Percentiles rank a stretch among this genome's conserved stretches.
phyloP scores from a whole-genome alignment of 2,888 invertebrate species.

The Tiphia femorata region DNA sequence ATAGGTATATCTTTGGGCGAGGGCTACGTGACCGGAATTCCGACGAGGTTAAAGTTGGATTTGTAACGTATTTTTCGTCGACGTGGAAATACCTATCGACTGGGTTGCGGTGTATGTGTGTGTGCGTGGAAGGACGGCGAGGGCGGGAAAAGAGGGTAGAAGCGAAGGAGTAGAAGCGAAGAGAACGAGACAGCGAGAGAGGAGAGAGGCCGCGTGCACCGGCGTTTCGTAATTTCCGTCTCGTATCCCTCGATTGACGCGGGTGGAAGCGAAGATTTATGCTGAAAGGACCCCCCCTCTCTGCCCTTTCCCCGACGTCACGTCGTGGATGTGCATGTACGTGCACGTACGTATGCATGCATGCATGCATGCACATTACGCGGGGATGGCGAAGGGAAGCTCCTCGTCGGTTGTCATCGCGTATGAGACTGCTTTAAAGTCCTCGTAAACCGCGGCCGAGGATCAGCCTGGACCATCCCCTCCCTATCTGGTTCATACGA shows the following conservation, averaged over 20 bases:
- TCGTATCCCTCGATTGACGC: slow-evolving; percentile 45
- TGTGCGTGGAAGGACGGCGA: background rate
- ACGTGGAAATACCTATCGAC: slow-evolving; percentile 61
- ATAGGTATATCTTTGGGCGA: slow-evolving; percentile 63
- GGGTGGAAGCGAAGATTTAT: slow-evolving; percentile 48
- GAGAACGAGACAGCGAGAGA: too few species aligned
- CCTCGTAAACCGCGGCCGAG: slow-evolving; percentile 16
- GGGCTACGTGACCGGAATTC: slow-evolving; percentile 64
- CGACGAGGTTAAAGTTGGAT: slow-evolving; percentile 63
- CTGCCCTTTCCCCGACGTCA: too few species aligned
- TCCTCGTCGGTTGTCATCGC: slow-evolving; percentile 17
- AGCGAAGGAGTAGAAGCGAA: background rate
- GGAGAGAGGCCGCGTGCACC: slow-evolving; percentile 39
- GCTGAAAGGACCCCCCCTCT: slow-evolving; percentile 42
- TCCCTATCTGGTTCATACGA: too few species aligned
- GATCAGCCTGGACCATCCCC: too few species aligned
- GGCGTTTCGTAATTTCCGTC: slow-evolving; percentile 59
- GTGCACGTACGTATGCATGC: slow-evolving; percentile 6
- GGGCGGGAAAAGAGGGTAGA: background rate
- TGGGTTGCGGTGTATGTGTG: slow-evolving; percentile 11
- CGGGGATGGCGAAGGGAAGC: slow-evolving; percentile 9
- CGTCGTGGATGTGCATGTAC: slow-evolving; percentile 6
- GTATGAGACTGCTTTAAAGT: slow-evolving; percentile 21
- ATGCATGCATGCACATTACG: background rate
- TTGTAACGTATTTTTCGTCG: slow-evolving; percentile 66